Conservation (phyloP, 2,113 vertebrate genomes). For the Thunnus thynnus region DNA sequence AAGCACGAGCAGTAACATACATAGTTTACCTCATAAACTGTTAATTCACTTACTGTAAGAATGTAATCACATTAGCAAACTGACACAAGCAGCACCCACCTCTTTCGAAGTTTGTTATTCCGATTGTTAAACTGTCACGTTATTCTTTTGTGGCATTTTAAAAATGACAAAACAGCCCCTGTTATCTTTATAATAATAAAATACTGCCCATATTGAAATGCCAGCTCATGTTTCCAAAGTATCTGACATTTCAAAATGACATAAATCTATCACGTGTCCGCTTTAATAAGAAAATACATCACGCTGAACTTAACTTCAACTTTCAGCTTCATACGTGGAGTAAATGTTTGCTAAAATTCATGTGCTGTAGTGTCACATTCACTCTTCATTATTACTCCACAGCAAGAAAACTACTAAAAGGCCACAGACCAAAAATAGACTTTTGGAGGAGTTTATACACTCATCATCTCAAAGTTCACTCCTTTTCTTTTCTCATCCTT, state of each 20-base stretch:
- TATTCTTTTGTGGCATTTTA: slow-evolving; percentile 18
- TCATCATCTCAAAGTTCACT: slow-evolving; percentile 44
- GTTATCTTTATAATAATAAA: not conserved
- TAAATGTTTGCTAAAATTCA: slow-evolving; percentile 26
- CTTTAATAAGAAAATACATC: slow-evolving; percentile 5
- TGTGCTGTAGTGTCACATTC: slow-evolving; percentile 1
- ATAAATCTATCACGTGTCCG: not conserved
- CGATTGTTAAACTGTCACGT: slow-evolving; percentile 7
- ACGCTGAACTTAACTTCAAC: slow-evolving; percentile 50
- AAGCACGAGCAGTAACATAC: not conserved
- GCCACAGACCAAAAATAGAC: slow-evolving; percentile 51
- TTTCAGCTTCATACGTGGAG: not conserved
- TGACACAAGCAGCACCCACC: not conserved
- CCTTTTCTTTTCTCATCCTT: slow-evolving; percentile 58
- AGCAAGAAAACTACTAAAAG: slow-evolving; percentile 47
- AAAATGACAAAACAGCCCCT: slow-evolving; percentile 8
- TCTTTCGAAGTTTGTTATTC: not conserved
- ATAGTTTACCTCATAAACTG: slow-evolving; percentile 1
- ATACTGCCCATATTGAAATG: slow-evolving; percentile 5
- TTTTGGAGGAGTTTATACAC: slow-evolving; percentile 13
- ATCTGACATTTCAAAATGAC: slow-evolving; percentile 6
- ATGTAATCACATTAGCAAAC: slow-evolving; percentile 42
- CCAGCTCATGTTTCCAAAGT: not conserved
- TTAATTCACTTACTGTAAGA: slow-evolving; percentile 19
- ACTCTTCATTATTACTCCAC: slow-evolving; percentile 33